Evolutionary conservation across 1,140 invertebrate species (phyloP).

Genomic region (Tribolium madens): DNA sequence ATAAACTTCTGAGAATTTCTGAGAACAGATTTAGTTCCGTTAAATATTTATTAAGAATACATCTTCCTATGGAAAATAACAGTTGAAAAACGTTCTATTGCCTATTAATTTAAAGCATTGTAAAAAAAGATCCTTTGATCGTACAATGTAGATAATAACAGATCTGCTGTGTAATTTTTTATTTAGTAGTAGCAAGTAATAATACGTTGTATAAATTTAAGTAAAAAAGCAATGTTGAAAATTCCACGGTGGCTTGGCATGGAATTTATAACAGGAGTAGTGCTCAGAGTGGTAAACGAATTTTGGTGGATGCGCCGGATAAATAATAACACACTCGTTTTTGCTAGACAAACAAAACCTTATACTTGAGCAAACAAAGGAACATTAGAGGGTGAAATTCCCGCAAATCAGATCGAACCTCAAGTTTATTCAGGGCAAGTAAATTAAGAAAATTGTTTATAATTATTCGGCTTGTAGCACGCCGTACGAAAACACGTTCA

Average conservation of each 20-base stretch:
- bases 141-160: background rate
- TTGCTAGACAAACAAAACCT: slow-evolving; percentile 11
- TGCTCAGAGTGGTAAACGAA: background rate
- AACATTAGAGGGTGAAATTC: background rate
- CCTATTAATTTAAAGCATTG: too few relatives aligned
- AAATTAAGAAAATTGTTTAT: slow-evolving; percentile 31
- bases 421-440: background rate
- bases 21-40: too few relatives aligned
- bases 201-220: too few relatives aligned
- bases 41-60: too few relatives aligned
- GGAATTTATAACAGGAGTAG: background rate
- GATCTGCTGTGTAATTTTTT: background rate
- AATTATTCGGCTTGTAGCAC: background rate
- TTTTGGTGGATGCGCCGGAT: slow-evolving; percentile 29
- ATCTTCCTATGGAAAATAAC: too few relatives aligned
- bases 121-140: too few relatives aligned
- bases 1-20: too few relatives aligned
- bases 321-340: slow-evolving; percentile 20
- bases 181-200: background rate
- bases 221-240: background rate
- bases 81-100: too few relatives aligned
- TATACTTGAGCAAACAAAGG: slow-evolving; percentile 2
- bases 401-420: background rate
- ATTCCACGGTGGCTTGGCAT: background rate
- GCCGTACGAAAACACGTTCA: background rate